These are phyloP conservation scores for Poeciliopsis turneri DNA, from an alignment of 2,797 vertebrate species.

Conservation along the genomic window DNA sequence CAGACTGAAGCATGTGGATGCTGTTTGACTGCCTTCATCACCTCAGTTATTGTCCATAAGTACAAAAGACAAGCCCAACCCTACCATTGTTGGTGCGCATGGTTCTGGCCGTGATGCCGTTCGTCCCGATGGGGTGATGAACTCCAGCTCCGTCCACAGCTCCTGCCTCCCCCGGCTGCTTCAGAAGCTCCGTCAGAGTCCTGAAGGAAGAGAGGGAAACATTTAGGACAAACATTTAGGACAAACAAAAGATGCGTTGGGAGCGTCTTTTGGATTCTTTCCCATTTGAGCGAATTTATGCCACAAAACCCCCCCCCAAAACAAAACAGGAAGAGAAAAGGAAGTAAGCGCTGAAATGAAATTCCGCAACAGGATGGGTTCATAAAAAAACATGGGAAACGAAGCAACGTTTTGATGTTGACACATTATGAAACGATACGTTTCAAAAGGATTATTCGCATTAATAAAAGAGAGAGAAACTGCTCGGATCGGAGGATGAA, in stretches of 20 bases:
- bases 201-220: conserved; percentile 68
- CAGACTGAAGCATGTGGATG: not conserved
- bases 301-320: too few relatives aligned
- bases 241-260: not conserved
- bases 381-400: not conserved
- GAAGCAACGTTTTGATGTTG: not conserved
- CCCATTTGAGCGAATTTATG: not conserved
- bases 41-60: not conserved
- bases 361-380: not conserved
- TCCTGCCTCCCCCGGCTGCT: conserved; percentile 86
- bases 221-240: conserved; percentile 4
- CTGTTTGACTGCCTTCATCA: not conserved
- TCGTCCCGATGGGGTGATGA: conserved; percentile 87
- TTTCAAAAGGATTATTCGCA: conserved; percentile 29
- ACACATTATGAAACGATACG: not conserved
- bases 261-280: not conserved
- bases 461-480: conserved; percentile 31
- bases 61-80: not conserved
- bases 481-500: conserved; percentile 29
- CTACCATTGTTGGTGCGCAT: conserved; percentile 87
- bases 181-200: conserved; percentile 91
- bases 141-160: conserved; percentile 79
- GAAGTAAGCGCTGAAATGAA: conserved; percentile 15
- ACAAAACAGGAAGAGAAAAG: not conserved
- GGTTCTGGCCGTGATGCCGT: conserved; percentile 82